Evolutionary conservation across 23 tunicate species (phyloP), one percentile per base, ranked within the genome.

Genomic region (Halocynthia aurantium): DNA sequence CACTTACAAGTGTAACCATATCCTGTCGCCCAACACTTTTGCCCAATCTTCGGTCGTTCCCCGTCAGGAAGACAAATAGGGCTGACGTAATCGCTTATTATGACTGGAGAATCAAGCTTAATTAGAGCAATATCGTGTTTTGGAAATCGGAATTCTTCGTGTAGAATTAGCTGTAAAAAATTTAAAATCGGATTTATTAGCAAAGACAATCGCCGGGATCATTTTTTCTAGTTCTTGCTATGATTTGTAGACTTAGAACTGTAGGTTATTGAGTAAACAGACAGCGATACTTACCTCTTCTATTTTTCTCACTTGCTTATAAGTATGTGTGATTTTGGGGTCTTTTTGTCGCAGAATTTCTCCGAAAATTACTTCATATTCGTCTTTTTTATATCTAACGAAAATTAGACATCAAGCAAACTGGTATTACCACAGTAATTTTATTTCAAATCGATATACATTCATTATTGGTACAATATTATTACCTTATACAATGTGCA

Each of bases 1-100:
- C 20, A 19, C 78, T 53, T 8, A 74, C 78, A 62, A 13, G 78
- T 74, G n/a, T 50, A 22, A 22, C 78, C 78, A 63, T 50, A 74
- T 54, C 78, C 78, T 0, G 57, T 53, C 8, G 78, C n/a, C 50
- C 50, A 74, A 74, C 78, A 74, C 6, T 21, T 12, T 9, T 53
- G 31, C 8, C 78, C 78, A 8, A 17, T 63, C 56, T 74, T 52
- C 5, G 78, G 78, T 8, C 31, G 55, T 53, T 74, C 78, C 17
- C 55, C 55, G 64, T 53, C 19, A 40, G 78, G 78, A 52, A 74
- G 65, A n/a, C 78, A 74, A 53, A 74, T 53, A 40, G 78, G 78
- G 55, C 57, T 74, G 19, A 74, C 57, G 78, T 53, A 52, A 8
- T 74, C 78, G 53, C 78, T 74, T 12, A n/a, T 21, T 52, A 53